Percentiles rank a stretch among this genome's conserved stretches.
Conservation (phyloP, 2,113 vertebrate species). For the Megaceryle torquata region DNA sequence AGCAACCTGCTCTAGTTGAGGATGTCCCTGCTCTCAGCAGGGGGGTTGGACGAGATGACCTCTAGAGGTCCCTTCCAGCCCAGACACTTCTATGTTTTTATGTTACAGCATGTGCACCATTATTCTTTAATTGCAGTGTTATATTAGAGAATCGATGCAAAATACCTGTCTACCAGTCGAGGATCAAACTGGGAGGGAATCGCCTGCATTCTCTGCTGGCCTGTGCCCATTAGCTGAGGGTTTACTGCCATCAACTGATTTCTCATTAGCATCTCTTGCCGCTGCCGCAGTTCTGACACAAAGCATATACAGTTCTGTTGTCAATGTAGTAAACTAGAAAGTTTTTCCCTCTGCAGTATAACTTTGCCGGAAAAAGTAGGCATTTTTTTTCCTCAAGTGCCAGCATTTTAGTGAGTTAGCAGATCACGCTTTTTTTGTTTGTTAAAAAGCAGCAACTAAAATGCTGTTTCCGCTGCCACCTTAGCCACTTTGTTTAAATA, state of each 20-base stretch:
- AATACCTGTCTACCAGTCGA: slow-evolving; percentile 85
- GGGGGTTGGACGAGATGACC: too few relatives aligned
- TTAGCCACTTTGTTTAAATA: background rate
- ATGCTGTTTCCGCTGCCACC: background rate
- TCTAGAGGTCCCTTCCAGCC: too few relatives aligned
- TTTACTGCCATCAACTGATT: slow-evolving; percentile 88
- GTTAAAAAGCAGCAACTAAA: background rate
- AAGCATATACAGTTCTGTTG: background rate
- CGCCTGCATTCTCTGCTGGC: slow-evolving; percentile 84
- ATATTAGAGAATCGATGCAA: background rate
- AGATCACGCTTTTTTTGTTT: background rate
- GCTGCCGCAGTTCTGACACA: slow-evolving; percentile 84
- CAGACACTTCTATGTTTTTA: too few relatives aligned
- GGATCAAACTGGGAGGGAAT: slow-evolving; percentile 85
- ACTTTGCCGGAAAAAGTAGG: background rate
- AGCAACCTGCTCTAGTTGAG: too few relatives aligned
- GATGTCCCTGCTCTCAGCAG: too few relatives aligned
- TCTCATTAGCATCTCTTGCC: slow-evolving; percentile 87
- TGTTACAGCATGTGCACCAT: background rate
- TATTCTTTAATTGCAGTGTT: background rate
- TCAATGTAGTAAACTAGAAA: background rate
- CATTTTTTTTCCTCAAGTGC: background rate
- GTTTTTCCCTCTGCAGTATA: background rate
- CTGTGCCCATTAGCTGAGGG: slow-evolving; percentile 81
- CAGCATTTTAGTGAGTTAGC: background rate